Evolutionary conservation across 2,888 invertebrate species (phyloP), one percentile per base, ranked within the genome.

Genomic region (Cremastinae sp.): DNA sequence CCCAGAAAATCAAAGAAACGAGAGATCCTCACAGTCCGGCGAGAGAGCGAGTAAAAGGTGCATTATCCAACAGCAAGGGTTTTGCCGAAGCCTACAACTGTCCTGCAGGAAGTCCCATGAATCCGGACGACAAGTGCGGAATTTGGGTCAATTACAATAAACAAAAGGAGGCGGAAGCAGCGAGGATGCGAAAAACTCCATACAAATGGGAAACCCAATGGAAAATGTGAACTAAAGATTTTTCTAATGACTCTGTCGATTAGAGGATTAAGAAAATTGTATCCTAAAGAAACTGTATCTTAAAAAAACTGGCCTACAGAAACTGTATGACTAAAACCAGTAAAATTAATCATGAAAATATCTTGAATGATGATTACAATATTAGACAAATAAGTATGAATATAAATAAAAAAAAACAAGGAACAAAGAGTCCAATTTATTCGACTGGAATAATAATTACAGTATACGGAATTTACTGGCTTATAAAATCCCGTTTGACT

Each of bases 91-190:
- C 54, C 10, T 79, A 74, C 16, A 59, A 77, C 34, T 79, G 79
- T 45, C 76, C 72, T n/a, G 54, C 62, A 56, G 76, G 72, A 8
- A 79, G 74, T 43, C 34, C 76, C 9, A 79, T 79, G 79, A 79
- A 79, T 66, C 79, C 79, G 5, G 65, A 38, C 7, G 56, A 79
- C 51, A 79, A 79, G 43, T 79, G 79, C 12, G 59, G 56, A 22
- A 74, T 79, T 58, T 79, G 79, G 79, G 34, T 61, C 20, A 18
- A 65, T 14, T 34, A 28, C 28, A 28, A 28, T 54, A 14, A 59
- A 45, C 5, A 14, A 9, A 10, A 18, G 5, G 5, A 12, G 16
- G 0, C 47, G 16, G 9, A 12, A 12, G 47, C 16, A 16, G 4
- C 9, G 47, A 8, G 3, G 4, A 12, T 16, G 14, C 8, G 9